phyloP scores from a whole-genome alignment of 2,113 vertebrate genomes.

The Chloropsis hardwickii region DNA sequence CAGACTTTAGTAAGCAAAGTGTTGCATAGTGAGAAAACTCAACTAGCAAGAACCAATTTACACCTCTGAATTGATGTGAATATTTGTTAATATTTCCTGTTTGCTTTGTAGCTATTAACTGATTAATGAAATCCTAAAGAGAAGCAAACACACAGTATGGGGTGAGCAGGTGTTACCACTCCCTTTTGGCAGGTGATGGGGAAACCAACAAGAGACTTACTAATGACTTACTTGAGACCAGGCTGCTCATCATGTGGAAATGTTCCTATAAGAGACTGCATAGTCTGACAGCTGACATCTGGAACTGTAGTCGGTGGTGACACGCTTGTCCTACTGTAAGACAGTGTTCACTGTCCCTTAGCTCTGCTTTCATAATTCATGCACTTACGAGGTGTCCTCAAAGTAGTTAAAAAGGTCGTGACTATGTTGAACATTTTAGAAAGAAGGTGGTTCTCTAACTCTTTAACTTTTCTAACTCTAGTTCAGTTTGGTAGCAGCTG shows the following conservation, averaged over 20 bases:
- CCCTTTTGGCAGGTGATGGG: not conserved
- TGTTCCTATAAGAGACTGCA: not conserved
- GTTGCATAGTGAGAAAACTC: constrained; percentile 12
- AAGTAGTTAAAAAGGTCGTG: not conserved
- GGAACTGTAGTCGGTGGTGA: not conserved
- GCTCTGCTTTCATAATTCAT: not conserved
- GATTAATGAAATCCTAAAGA: constrained; percentile 45
- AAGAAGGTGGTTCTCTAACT: not conserved
- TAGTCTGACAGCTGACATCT: not conserved
- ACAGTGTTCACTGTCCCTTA: not conserved
- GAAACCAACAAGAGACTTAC: not conserved
- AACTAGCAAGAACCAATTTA: constrained; percentile 45
- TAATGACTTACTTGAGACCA: not conserved
- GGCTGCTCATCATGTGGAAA: not conserved
- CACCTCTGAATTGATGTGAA: constrained; percentile 47
- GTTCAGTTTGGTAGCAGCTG: not conserved
- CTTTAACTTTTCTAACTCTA: not conserved
- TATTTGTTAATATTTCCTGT: constrained; percentile 6
- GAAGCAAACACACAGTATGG: not conserved
- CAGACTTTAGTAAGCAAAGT: not conserved
- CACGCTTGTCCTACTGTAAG: not conserved
- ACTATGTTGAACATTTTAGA: not conserved
- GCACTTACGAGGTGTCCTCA: not conserved
- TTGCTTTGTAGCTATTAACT: constrained; percentile 32
- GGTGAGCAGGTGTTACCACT: constrained; percentile 3